A percentile compares a stretch with the other conserved stretches of the same genome.
These are phyloP conservation scores for Kuschelorhynchus macadamiae DNA, from an alignment of 2,888 invertebrate genomes.

Conservation along the genomic window DNA sequence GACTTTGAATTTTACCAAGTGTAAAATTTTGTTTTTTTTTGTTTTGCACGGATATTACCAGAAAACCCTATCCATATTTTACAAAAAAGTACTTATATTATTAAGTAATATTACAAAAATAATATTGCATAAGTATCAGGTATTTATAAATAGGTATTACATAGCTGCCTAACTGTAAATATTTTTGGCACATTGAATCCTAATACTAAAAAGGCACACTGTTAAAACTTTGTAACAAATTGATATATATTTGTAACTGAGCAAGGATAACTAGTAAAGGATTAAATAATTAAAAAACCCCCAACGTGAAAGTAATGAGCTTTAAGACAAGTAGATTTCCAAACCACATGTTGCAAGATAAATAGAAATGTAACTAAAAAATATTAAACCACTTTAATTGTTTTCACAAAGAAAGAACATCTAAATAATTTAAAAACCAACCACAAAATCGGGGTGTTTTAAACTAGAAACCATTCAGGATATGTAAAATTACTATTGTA, in stretches of 20 bases:
- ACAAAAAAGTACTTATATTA: slow-evolving; percentile 17
- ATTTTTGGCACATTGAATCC: slow-evolving; percentile 60
- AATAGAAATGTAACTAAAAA: too few relatives aligned
- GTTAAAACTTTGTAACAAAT: slow-evolving; percentile 52
- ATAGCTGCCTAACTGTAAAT: slow-evolving; percentile 47
- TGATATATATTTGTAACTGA: slow-evolving; percentile 52
- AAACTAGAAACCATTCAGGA: slow-evolving; percentile 5
- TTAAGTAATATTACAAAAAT: slow-evolving; percentile 45
- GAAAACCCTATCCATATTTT: background rate
- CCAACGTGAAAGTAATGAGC: too few relatives aligned
- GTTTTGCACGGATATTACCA: too few relatives aligned
- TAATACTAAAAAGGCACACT: slow-evolving; percentile 60
- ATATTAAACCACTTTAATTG: too few relatives aligned
- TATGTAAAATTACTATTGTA: background rate
- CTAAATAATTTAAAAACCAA: too few relatives aligned
- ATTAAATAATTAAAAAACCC: too few relatives aligned
- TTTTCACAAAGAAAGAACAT: too few relatives aligned
- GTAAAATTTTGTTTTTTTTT: too few relatives aligned
- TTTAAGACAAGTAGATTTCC: too few relatives aligned
- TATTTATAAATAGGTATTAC: slow-evolving; percentile 38
- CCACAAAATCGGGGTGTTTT: too few relatives aligned
- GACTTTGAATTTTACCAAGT: too few relatives aligned
- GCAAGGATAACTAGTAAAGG: slow-evolving; percentile 48
- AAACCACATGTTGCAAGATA: too few relatives aligned
- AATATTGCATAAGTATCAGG: slow-evolving; percentile 47